A percentile compares a stretch with the other conserved stretches of the same genome.
phyloP scores from a whole-genome alignment of 1,140 invertebrate genomes.

The Zaprionus kolodkinae region DNA sequence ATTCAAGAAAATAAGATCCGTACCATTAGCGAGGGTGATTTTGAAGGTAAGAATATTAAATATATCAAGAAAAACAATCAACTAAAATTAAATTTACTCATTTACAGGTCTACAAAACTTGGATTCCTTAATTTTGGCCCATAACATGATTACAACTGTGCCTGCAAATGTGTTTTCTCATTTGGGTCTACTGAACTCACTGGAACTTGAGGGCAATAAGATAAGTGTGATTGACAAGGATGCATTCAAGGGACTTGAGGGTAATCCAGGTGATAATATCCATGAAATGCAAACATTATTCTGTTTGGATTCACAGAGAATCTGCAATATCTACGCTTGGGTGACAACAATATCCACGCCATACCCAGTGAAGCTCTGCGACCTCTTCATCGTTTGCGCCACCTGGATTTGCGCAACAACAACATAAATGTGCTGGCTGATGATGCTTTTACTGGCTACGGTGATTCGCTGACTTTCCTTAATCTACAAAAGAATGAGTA shows the following conservation, averaged over 20 bases:
- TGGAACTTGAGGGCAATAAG: slow-evolving; percentile 93
- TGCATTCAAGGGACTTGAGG: slow-evolving; percentile 93
- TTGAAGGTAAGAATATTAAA: slow-evolving; percentile 87
- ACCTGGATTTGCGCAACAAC: slow-evolving; percentile 94
- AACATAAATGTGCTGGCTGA: slow-evolving; percentile 93
- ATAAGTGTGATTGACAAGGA: slow-evolving; percentile 92
- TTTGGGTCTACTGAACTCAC: slow-evolving; percentile 90
- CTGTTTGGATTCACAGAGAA: slow-evolving; percentile 87
- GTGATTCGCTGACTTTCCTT: slow-evolving; percentile 95
- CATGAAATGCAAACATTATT: neutral
- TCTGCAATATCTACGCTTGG: slow-evolving; percentile 93
- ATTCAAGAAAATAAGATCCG: slow-evolving; percentile 94
- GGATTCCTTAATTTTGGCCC: slow-evolving; percentile 92
- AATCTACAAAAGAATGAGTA: slow-evolving; percentile 96
- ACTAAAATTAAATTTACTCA: neutral
- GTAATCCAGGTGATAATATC: slow-evolving; percentile 83
- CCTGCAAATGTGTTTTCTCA: slow-evolving; percentile 92
- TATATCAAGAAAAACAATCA: neutral
- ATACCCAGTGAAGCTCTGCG: slow-evolving; percentile 93
- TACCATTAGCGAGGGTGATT: slow-evolving; percentile 91
- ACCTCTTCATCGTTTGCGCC: slow-evolving; percentile 92
- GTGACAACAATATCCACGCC: slow-evolving; percentile 92
- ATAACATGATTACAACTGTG: slow-evolving; percentile 91
- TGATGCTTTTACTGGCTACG: slow-evolving; percentile 94
- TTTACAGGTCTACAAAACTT: slow-evolving; percentile 89